These are phyloP conservation scores for Coptotermes formosanus DNA, from an alignment of 1,140 invertebrate species.

Conservation along the genomic window DNA sequence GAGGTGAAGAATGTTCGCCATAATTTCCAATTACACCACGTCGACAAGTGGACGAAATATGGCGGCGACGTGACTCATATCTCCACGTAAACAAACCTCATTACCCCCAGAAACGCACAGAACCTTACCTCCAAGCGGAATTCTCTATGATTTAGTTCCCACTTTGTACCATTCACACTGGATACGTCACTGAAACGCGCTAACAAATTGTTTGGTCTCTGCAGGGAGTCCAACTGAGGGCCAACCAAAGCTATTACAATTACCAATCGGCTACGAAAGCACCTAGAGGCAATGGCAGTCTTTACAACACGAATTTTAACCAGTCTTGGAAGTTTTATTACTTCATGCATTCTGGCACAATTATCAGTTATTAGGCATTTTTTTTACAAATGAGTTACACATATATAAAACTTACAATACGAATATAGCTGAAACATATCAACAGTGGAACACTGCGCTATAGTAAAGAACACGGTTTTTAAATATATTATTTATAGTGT, in stretches of 20 bases:
- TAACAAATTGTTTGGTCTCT: constrained; percentile 1
- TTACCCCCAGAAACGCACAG: constrained; percentile 1
- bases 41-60: constrained; percentile 27
- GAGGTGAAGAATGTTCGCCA: constrained; percentile 28
- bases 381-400: neutral
- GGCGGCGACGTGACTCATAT: constrained; percentile 28
- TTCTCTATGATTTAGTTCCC: neutral
- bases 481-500: too few species aligned
- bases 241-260: neutral
- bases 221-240: neutral
- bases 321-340: neutral
- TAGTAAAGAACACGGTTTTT: too few species aligned
- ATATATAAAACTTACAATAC: too few species aligned
- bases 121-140: neutral
- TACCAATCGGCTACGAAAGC: neutral
- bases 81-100: constrained; percentile 30
- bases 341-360: neutral
- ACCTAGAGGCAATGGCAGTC: neutral
- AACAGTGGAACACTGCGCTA: too few species aligned
- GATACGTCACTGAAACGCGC: neutral
- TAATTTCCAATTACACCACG: constrained; percentile 29
- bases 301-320: neutral
- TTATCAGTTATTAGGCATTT: neutral
- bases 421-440: too few species aligned
- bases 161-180: neutral